Evolutionary conservation across 2,797 vertebrate genomes (phyloP), one percentile per base, ranked within the genome.

Genomic region (Hoplostethus mediterraneus): DNA sequence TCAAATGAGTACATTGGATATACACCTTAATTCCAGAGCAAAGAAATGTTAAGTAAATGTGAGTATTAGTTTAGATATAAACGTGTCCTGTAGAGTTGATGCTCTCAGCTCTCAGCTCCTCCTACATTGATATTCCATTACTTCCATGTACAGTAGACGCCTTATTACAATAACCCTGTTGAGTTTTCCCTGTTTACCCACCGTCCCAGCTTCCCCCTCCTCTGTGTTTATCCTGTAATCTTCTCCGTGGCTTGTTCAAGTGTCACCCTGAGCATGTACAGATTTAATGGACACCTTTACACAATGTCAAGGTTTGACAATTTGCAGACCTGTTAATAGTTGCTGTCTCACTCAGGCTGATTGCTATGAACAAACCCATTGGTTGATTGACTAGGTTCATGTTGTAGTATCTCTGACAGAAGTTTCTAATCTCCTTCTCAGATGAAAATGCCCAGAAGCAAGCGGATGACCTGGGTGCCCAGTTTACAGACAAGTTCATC

Each of bases 401-500:
- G 25, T n/a, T 30, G 10, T 0, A 0, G 13, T 16, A 6, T 71
- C 67, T 47, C 30, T 49, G 40, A 10, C 44, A 56, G 28, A 21
- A 3, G 9, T 80, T 12, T 53, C 11, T 68, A 0, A 63, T 42
- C 63, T 55, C 55, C 61, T 63, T 74, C 38, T 55, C 94, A 99
- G 98, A 99, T 87, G 97, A 99, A 90, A 96, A 92, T 44, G 81
- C 93, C 28, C 95, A 96, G 83, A 97, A 97, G 79, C 96, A 96
- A 79, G 90, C 91, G 0, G 98, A 99, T 71, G 97, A 99, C 82
- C 77, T 98, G 70, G 97, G 97, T 28, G 94, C 94, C 83, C 97
- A 97, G 76, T 99, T 99, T 86, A 97, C 97, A 63, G 97, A 99
- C 69, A 94, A 93, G 52, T 98, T 99, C 81, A 95, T 99, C 84